Evolutionary conservation across 2,888 invertebrate genomes (phyloP).

Genomic region (Bembecia ichneumoniformis): DNA sequence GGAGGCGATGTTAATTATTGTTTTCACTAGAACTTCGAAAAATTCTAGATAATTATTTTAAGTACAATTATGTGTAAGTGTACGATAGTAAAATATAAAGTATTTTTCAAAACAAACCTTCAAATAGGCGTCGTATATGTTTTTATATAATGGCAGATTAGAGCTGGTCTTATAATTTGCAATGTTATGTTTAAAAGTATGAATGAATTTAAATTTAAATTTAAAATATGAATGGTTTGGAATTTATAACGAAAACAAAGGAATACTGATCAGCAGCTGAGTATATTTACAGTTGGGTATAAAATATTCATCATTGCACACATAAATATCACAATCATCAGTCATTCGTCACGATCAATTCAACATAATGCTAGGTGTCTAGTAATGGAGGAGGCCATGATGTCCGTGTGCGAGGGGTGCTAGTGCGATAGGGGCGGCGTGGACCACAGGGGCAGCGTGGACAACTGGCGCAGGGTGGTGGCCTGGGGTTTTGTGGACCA

Average conservation of each 20-base stretch:
- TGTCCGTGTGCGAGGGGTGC: slow-evolving; percentile 45
- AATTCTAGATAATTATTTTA: too few species aligned
- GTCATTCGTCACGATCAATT: slow-evolving; percentile 52
- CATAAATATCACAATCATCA: slow-evolving; percentile 71
- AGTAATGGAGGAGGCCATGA: slow-evolving; percentile 54
- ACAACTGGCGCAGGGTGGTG: slow-evolving; percentile 59
- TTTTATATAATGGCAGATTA: too few species aligned
- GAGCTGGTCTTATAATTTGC: neutral
- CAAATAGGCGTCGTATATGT: too few species aligned
- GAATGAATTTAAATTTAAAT: neutral
- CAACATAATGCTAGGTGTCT: slow-evolving; percentile 33
- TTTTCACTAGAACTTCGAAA: too few species aligned
- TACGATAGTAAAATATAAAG: too few species aligned
- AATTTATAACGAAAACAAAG: slow-evolving; percentile 5
- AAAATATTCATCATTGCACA: slow-evolving; percentile 53
- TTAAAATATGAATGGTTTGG: neutral
- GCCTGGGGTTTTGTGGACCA: slow-evolving; percentile 66
- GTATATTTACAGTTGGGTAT: slow-evolving; percentile 63
- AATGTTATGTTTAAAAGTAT: neutral
- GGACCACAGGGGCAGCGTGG: slow-evolving; percentile 41
- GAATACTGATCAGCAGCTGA: slow-evolving; percentile 57
- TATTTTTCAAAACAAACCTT: too few species aligned
- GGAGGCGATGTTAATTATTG: too few species aligned
- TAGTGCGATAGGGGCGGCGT: slow-evolving; percentile 40
- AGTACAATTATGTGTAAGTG: too few species aligned